Evolutionary conservation across 1,140 invertebrate genomes (phyloP), one percentile per base, ranked within the genome.

Genomic region (Tyrophagus putrescentiae): DNA sequence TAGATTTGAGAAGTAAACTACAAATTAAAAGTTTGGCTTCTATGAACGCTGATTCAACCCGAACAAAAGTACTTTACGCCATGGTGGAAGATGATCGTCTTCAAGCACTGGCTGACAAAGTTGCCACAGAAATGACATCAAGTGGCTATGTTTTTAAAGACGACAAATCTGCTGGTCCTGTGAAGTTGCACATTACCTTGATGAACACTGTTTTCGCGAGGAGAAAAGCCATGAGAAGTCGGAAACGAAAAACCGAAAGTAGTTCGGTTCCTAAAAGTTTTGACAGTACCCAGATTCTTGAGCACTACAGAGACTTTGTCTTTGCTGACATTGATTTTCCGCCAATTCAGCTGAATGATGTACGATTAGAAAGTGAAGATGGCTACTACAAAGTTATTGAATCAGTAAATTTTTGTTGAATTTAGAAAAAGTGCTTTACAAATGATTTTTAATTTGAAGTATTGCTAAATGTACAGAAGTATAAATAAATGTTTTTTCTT

Each of bases 131-230:
- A 11, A 54, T 54, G 52, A 23, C 4, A 9, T 1, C 25, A 18
- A 33, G 39, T 54, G 52, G 27, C 9, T 54, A 34, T 2, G 7
- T 54, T n/a, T 31, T 9, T 18, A 42, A 2, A 21, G 41, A 23
- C 25, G 41, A 42, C 6, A 42, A 5, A 42, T 5, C 3, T 42
- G 41, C 41, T 1, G 39, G 39, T 34, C 2, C 13, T 1, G 52
- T 54, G 9, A 54, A 54, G 39, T 31, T 54, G 13, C 52, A 54
- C 27, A 27, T 54, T 11, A 54, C 52, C 18, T 54, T 54, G 25
- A 54, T 54, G 52, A 54, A 54, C 27, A 27, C 52, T 11, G 13
- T 25, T 21, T 54, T 31, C 39, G n/a, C 25, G 11, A 54, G 28
- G 39, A 27, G 28, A 27, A 27, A 27, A 27, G 1, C 1, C 5